Percentiles rank a stretch among this genome's conserved stretches.
Evolutionary conservation across 2,888 invertebrate species (phyloP).

Genomic region (Helleia helle): DNA sequence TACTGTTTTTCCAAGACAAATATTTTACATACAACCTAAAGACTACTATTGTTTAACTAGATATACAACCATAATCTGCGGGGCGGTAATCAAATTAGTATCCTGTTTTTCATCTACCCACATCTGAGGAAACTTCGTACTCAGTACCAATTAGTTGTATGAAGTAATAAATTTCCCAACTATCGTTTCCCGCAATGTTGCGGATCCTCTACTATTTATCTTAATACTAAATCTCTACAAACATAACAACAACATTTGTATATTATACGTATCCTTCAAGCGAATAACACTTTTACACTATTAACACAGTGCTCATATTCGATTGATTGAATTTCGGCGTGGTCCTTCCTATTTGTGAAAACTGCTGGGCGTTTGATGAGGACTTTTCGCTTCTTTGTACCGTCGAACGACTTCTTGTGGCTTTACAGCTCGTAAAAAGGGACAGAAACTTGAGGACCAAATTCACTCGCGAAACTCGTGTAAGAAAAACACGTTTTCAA

Average conservation of each 20-base stretch:
- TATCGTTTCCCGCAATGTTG: constrained; percentile 3
- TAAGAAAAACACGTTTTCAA: neutral
- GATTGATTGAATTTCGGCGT: neutral
- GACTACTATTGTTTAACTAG: too few species aligned
- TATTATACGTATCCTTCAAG: neutral
- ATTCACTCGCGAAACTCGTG: constrained; percentile 2
- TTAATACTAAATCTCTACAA: constrained; percentile 8
- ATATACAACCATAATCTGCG: neutral
- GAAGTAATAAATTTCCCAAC: constrained; percentile 6
- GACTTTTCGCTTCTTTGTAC: constrained; percentile 16
- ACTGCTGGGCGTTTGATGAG: constrained; percentile 12
- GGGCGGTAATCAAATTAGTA: neutral
- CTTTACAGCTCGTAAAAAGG: constrained; percentile 15
- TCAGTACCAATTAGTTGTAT: neutral
- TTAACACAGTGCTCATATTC: neutral
- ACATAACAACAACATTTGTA: neutral
- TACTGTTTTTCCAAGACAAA: too few species aligned
- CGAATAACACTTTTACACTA: neutral
- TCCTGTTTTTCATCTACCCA: neutral
- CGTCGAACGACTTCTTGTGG: constrained; percentile 14
- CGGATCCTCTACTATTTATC: constrained; percentile 4
- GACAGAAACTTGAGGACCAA: constrained; percentile 5
- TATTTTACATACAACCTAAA: too few species aligned
- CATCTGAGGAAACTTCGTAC: neutral
- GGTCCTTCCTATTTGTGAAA: constrained; percentile 10